These are phyloP conservation scores for Rosalia funebris DNA, from an alignment of 2,888 invertebrate species.

Conservation along the genomic window DNA sequence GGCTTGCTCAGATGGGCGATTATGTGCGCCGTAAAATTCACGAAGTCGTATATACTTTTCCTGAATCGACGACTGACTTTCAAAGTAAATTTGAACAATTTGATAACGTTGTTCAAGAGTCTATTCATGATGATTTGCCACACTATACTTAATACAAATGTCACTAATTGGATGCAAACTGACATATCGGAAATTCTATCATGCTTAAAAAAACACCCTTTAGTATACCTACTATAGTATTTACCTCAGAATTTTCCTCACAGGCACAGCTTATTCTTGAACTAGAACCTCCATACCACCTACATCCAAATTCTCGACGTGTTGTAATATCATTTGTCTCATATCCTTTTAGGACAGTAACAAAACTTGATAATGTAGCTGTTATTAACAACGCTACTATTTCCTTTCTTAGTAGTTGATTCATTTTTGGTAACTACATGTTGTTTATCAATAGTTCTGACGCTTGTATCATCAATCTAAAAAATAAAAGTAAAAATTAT, in stretches of 20 bases:
- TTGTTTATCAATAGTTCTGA: constrained; percentile 11
- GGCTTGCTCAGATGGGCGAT: too few species aligned
- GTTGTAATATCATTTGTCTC: constrained; percentile 50
- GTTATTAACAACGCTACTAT: neutral
- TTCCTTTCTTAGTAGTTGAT: constrained; percentile 2
- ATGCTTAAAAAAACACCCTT: too few species aligned
- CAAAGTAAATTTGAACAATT: too few species aligned
- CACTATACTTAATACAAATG: too few species aligned
- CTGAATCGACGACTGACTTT: too few species aligned
- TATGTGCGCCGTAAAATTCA: too few species aligned
- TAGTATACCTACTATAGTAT: too few species aligned
- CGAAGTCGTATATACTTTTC: too few species aligned
- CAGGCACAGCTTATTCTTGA: constrained; percentile 55
- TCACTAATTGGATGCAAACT: too few species aligned
- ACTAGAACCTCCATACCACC: constrained; percentile 57
- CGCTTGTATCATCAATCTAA: neutral
- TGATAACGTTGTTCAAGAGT: too few species aligned
- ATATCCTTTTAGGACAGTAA: constrained; percentile 5
- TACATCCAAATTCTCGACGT: constrained; percentile 55
- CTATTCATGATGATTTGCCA: too few species aligned
- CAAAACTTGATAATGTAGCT: neutral
- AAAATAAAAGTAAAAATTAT: neutral
- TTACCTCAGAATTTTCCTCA: constrained; percentile 54
- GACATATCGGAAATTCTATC: too few species aligned
- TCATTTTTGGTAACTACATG: constrained; percentile 26